Evolutionary conservation across 2,888 invertebrate species (phyloP), one percentile per base, ranked within the genome.

Genomic region (Lypha dubia): DNA sequence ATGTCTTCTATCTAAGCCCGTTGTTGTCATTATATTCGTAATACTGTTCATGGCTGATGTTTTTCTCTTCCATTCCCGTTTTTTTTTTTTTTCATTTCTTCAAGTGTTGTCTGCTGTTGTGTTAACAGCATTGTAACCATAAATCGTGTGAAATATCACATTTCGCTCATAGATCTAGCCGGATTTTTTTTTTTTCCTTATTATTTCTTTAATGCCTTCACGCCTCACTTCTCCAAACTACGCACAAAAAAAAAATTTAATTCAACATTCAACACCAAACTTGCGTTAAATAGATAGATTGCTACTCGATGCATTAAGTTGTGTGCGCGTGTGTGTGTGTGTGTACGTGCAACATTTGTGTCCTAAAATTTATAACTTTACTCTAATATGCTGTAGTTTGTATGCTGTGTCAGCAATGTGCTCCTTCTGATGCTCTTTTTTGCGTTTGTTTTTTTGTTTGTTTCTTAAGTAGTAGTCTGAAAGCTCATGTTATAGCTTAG

Each of bases 101-200:
- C 62, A 56, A 70, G 22, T 71, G 53, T 76, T 79, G 80, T 71
- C 81, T 83, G 84, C 79, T 86, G 86, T 84, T 87, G 87, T 88
- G 89, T 89, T 89, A 87, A 88, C 88, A 87, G 84, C 86, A 86
- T 88, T 89, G 88, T 89, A 88, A 88, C 87, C 91, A 91, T 91
- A 91, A 92, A 91, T 91, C 91, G 92, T 91, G 92, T 91, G 92
- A 91, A 91, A 91, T 91, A 92, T 91, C 91, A 89, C 92, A 92
- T 91, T 91, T 90, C 91, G 89, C 89, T 89, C 81, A 84, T 83
- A 83, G 85, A 75, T 81, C 85, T 79, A 56, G 63, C 63, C 49
- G 22, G 49, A 0, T 11, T 70, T 79, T 44, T 22, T 49, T 22
- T 41, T 58, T 71, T 63, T 60, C 51, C 6, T 24, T 46, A 53